Evolutionary conservation across 2,888 invertebrate species (phyloP).

Genomic region (Drosophila austrosaltans): DNA sequence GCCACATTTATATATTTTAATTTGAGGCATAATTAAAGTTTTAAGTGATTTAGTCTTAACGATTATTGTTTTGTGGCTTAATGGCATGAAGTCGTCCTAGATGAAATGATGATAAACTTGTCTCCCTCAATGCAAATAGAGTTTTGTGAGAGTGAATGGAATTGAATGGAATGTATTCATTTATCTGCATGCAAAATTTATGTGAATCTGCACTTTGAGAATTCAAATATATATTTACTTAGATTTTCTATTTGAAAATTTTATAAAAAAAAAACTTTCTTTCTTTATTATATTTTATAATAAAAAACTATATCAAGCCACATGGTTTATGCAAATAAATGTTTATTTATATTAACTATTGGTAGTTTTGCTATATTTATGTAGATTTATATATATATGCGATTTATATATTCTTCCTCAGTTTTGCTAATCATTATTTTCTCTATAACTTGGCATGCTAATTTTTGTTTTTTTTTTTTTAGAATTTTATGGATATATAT

Average conservation of each 20-base stretch:
- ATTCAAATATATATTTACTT: neutral
- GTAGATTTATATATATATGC: constrained; percentile 6
- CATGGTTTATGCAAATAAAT: constrained; percentile 80
- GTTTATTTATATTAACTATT: constrained; percentile 37
- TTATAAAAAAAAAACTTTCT: constrained; percentile 9
- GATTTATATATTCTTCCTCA: neutral
- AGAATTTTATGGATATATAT: constrained; percentile 1
- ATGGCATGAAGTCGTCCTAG: constrained; percentile 25
- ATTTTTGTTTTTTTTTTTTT: neutral
- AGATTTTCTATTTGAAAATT: neutral
- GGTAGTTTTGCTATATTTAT: constrained; percentile 25
- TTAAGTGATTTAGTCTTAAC: constrained; percentile 51
- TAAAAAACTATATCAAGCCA: constrained; percentile 27
- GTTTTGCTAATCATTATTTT: constrained; percentile 22
- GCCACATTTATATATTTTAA: constrained; percentile 30
- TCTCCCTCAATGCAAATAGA: neutral
- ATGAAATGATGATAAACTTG: neutral
- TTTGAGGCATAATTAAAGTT: constrained; percentile 65
- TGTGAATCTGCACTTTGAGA: neutral
- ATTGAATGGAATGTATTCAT: neutral
- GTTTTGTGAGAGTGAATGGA: constrained; percentile 2
- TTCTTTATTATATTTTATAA: constrained; percentile 16
- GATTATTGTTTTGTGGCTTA: constrained; percentile 50
- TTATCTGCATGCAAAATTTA: neutral
- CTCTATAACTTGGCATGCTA: constrained; percentile 27